Evolutionary conservation across 2,797 vertebrate species (phyloP), one percentile per base, ranked within the genome.

Genomic region (Xenops minutus): DNA sequence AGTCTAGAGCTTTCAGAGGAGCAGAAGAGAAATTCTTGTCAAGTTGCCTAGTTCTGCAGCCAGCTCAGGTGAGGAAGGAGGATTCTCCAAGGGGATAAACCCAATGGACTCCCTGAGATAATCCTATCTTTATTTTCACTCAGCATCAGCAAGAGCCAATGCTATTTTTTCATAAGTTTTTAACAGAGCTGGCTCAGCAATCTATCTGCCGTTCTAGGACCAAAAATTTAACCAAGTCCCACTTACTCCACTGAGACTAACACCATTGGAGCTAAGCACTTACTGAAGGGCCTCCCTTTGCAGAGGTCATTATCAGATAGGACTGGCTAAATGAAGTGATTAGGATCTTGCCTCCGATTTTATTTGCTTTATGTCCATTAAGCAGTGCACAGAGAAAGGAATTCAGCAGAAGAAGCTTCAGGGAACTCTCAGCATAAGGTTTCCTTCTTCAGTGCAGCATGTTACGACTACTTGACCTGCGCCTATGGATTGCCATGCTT

Each of bases 151-250:
- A 95, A 88, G 73, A 89, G 51, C 21, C 58, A 69, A 12, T 32
- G 29, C 32, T 86, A 7, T 71, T 81, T 95, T 82, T 46, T 44
- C 37, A 49, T 30, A 43, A 84, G 74, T 64, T 59, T n/a, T 69
- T 76, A 64, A 39, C 22, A 81, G 24, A 84, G 67, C 94, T 81
- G 90, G 56, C 67, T 97, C 92, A 94, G 91, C 82, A 94, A 86
- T 61, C 58, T 80, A 37, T 44, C 66, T 58, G 37, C 46, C 82
- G 66, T 58, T 44, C 59, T 88, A 59, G 43, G 58, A 86, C 62
- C 55, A 75, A 75, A 78, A 89, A 13, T n/a, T 49, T 86, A 85
- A 32, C 30, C 30, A 78, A 85, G n/a, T 76, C 34, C 51, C 76
- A 39, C 63, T 29, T 52, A 67, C 41, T 76, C 67, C 63, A 56